These are phyloP conservation scores for Eremobia ochroleuca DNA, from an alignment of 2,888 invertebrate species.

Conservation along the genomic window DNA sequence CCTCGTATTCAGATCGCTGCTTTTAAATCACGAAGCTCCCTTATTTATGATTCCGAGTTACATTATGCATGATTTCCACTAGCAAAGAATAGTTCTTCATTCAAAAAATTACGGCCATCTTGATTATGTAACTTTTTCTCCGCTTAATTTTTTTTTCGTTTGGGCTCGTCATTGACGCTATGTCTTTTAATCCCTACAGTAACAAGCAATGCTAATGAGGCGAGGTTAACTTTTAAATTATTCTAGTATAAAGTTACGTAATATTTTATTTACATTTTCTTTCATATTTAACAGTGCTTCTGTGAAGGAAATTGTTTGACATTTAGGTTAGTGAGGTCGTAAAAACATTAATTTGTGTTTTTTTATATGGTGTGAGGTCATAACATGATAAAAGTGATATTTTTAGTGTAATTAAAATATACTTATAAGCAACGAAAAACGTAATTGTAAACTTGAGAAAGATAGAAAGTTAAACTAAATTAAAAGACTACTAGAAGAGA, in stretches of 20 bases:
- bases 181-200: conserved; percentile 22
- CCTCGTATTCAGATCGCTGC: neutral
- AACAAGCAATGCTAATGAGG: conserved; percentile 55
- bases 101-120: neutral
- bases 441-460: neutral
- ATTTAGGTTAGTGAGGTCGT: conserved; percentile 16
- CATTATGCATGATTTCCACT: neutral
- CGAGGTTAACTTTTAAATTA: conserved; percentile 10
- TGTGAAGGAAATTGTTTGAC: neutral
- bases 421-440: neutral
- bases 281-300: neutral
- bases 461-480: neutral
- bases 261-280: conserved; percentile 22
- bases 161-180: neutral
- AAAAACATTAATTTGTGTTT: neutral
- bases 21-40: neutral
- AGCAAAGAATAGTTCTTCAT: neutral
- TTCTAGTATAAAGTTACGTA: neutral
- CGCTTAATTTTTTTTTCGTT: neutral
- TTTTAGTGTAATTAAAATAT: neutral
- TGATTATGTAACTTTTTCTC: neutral
- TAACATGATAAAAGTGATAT: neutral
- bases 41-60: neutral
- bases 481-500: neutral
- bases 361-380: neutral